These are phyloP conservation scores for Ennomos fuscantarius DNA, from an alignment of 2,888 invertebrate genomes.

Conservation along the genomic window DNA sequence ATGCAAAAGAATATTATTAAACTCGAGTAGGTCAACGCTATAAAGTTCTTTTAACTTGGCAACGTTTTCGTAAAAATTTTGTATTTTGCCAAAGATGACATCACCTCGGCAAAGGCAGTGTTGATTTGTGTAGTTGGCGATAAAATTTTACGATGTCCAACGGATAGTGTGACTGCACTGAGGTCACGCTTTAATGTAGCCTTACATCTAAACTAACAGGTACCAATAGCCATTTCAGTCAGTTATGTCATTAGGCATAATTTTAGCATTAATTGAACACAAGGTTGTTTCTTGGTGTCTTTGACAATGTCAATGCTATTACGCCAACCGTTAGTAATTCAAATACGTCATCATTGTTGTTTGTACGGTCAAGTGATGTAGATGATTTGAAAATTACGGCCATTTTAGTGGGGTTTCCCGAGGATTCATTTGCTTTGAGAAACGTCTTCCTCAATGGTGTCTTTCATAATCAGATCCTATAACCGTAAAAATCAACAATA, in stretches of 20 bases:
- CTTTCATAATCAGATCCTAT: neutral
- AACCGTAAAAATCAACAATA: neutral
- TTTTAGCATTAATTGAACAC: conserved; percentile 45
- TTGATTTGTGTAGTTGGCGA: conserved; percentile 43
- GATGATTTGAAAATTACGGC: conserved; percentile 18
- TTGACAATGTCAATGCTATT: conserved; percentile 45
- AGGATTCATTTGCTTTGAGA: conserved; percentile 10
- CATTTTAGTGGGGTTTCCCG: conserved; percentile 14
- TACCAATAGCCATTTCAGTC: conserved; percentile 7
- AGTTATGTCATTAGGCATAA: conserved; percentile 30
- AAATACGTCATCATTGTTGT: conserved; percentile 27
- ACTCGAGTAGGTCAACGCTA: conserved; percentile 36
- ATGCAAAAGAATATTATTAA: conserved; percentile 16
- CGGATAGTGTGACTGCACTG: conserved; percentile 48
- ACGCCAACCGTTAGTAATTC: conserved; percentile 24
- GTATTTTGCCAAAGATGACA: conserved; percentile 54
- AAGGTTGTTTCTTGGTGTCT: conserved; percentile 38
- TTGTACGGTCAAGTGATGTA: conserved; percentile 3
- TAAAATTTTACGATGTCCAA: conserved; percentile 61
- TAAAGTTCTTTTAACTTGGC: conserved; percentile 41
- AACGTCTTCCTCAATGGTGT: conserved; percentile 11
- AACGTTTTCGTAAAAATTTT: conserved; percentile 42
- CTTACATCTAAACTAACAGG: conserved; percentile 31
- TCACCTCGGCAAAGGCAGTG: conserved; percentile 52
- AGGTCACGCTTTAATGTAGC: conserved; percentile 38